Conservation (phyloP, 2,797 vertebrate species). For the Sebastes ruberrimus region DNA sequence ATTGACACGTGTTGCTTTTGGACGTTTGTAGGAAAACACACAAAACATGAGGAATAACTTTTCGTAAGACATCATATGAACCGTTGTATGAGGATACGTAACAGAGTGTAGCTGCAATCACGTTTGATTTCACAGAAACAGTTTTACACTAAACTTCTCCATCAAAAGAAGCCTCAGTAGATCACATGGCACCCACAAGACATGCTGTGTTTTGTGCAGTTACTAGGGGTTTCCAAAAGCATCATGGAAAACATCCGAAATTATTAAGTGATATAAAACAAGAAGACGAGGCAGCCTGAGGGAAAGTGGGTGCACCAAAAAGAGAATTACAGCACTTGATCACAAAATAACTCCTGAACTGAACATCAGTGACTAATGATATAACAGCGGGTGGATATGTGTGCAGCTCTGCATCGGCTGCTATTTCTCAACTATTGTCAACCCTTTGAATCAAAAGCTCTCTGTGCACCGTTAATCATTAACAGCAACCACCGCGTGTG, state of each 20-base stretch:
- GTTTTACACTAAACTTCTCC: background rate
- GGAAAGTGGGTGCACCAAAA: background rate
- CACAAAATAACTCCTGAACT: background rate
- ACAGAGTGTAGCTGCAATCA: background rate
- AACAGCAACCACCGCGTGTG: conserved; percentile 14
- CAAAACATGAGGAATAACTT: no score
- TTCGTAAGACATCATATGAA: no score
- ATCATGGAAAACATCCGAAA: background rate
- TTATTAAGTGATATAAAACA: background rate
- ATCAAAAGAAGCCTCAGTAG: background rate
- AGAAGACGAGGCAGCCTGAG: background rate
- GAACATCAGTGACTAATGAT: conserved; percentile 18
- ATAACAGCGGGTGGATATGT: background rate
- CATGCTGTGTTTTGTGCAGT: background rate
- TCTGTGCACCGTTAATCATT: conserved; percentile 18
- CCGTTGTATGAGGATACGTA: no score
- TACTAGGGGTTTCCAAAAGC: background rate
- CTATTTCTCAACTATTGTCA: conserved; percentile 8
- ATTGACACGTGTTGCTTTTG: no score
- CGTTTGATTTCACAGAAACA: background rate
- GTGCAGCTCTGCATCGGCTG: conserved; percentile 9
- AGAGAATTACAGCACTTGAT: conserved; percentile 14
- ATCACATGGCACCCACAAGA: background rate
- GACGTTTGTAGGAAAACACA: no score
- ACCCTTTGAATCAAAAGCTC: conserved; percentile 24